These are phyloP conservation scores for Parotocinclus haroldoi DNA, from an alignment of 2,797 vertebrate genomes.

Conservation along the genomic window DNA sequence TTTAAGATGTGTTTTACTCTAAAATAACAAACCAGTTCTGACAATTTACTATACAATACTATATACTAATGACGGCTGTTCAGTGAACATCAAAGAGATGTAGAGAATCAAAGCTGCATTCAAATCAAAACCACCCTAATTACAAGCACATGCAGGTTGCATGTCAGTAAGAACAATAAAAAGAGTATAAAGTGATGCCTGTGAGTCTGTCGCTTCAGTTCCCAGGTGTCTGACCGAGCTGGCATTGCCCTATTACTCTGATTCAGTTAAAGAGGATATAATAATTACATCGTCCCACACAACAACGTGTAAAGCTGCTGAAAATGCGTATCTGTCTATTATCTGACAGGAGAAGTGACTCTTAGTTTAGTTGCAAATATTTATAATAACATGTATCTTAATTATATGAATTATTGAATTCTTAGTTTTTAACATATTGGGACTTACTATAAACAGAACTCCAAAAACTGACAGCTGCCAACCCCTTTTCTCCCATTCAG, in stretches of 20 bases:
- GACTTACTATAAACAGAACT: too few species aligned
- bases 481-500: constrained; percentile 28
- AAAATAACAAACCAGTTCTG: too few species aligned
- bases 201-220: constrained; percentile 36
- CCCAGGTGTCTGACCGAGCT: constrained; percentile 19
- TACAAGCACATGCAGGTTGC: constrained; percentile 36
- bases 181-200: constrained; percentile 31
- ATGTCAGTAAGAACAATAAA: constrained; percentile 40
- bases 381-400: too few species aligned
- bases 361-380: too few species aligned
- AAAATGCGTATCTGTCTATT: too few species aligned
- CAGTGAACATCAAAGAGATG: constrained; percentile 35
- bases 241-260: background rate
- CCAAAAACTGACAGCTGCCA: background rate
- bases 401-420: too few species aligned
- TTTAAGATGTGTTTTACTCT: too few species aligned
- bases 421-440: too few species aligned
- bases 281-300: too few species aligned
- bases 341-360: too few species aligned
- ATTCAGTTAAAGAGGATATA: too few species aligned
- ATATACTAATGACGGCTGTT: constrained; percentile 29
- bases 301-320: too few species aligned
- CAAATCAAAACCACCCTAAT: constrained; percentile 47
- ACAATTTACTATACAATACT: background rate
- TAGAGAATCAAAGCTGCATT: constrained; percentile 30